These are phyloP conservation scores for Tetranychus urticae DNA, from an alignment of 1,140 invertebrate genomes.

Conservation along the genomic window DNA sequence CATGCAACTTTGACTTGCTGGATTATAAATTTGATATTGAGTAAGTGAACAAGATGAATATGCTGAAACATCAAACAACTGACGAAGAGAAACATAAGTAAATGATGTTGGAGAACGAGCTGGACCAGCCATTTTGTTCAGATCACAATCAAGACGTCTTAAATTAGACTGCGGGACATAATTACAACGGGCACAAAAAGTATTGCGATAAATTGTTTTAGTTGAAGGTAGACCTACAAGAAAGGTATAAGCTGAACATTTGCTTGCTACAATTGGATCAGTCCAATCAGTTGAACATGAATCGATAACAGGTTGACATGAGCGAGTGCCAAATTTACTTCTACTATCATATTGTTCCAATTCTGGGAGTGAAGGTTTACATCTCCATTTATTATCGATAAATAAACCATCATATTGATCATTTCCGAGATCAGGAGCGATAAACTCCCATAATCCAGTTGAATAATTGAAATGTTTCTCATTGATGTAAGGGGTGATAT, in stretches of 20 bases:
- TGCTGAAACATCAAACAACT: too few species aligned
- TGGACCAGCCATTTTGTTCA: not conserved
- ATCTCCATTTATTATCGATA: not conserved
- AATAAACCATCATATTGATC: too few species aligned
- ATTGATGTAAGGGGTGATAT: too few species aligned
- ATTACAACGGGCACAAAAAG: not conserved
- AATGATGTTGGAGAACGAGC: not conserved
- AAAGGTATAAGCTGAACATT: not conserved
- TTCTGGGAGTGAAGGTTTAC: not conserved
- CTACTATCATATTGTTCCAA: not conserved
- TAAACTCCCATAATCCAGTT: not conserved
- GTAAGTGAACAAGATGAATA: too few species aligned
- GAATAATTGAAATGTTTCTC: not conserved
- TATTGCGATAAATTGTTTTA: not conserved
- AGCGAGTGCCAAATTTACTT: not conserved
- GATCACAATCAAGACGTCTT: not conserved
- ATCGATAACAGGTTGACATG: not conserved
- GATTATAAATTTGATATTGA: too few species aligned
- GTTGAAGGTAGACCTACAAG: not conserved
- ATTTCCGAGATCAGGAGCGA: too few species aligned
- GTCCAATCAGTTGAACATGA: not conserved
- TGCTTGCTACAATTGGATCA: not conserved
- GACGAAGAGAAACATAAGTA: not conserved
- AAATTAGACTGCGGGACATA: not conserved
- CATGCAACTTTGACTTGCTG: too few species aligned